Percentiles rank a stretch among this genome's conserved stretches.
These are phyloP conservation scores for Atrina japonica DNA, from an alignment of 2,888 invertebrate species.

Conservation along the genomic window DNA sequence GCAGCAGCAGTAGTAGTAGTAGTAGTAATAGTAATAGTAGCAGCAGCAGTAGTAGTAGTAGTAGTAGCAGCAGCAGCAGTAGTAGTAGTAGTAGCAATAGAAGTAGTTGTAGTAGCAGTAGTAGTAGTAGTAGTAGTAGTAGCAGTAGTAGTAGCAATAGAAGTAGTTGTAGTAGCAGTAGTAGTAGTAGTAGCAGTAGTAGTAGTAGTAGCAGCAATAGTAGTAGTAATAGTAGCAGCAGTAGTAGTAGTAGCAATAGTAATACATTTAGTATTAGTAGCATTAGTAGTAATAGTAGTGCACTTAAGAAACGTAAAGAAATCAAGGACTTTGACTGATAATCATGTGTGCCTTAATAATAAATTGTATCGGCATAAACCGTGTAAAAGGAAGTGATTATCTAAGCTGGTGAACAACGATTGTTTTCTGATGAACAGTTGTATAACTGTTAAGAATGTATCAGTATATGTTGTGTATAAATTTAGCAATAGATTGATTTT, in stretches of 20 bases:
- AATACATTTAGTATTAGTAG: constrained; percentile 33
- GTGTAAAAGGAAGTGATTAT: no score
- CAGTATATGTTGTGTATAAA: no score
- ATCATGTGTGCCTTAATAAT: no score
- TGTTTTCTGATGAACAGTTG: no score
- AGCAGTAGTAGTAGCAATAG: constrained; percentile 28
- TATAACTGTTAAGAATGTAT: no score
- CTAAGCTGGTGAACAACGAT: no score
- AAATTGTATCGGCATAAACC: no score
- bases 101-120: no score
- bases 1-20: constrained; percentile 19
- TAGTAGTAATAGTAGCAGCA: constrained; percentile 31
- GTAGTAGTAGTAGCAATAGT: constrained; percentile 30
- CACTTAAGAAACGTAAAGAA: no score
- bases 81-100: constrained; percentile 16
- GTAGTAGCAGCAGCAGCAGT: constrained; percentile 22
- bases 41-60: constrained; percentile 29
- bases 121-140: constrained; percentile 29
- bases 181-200: constrained; percentile 31
- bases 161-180: no score
- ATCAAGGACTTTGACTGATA: no score
- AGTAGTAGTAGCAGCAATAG: constrained; percentile 33
- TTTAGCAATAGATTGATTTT: no score
- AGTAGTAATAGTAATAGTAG: constrained; percentile 28
- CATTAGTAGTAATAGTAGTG: constrained; percentile 25